Conservation (phyloP, 2,797 vertebrate genomes). For the Catamblyrhynchus diadema region DNA sequence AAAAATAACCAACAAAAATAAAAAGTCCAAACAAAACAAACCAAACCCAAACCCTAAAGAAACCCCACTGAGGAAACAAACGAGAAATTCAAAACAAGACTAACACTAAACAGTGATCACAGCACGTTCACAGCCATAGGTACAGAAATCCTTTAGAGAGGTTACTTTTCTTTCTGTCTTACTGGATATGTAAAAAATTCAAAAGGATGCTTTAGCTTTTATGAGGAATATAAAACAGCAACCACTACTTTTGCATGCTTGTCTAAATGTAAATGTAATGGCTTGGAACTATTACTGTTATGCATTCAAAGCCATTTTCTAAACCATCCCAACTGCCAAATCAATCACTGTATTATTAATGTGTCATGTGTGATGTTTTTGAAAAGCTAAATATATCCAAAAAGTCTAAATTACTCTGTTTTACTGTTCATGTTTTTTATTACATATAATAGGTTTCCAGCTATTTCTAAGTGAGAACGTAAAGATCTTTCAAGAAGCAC, state of each 20-base stretch:
- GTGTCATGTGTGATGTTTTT: neutral
- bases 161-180: neutral
- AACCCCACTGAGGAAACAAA: neutral
- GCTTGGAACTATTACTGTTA: neutral
- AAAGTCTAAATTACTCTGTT: neutral
- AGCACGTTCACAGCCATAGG: neutral
- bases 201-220: neutral
- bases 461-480: neutral
- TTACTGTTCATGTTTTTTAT: neutral
- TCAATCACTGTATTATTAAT: neutral
- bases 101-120: neutral
- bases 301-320: neutral
- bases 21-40: neutral
- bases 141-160: neutral
- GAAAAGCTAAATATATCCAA: neutral
- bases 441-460: neutral
- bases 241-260: neutral
- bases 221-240: neutral
- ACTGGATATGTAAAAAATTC: neutral
- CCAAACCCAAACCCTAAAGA: neutral
- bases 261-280: conserved; percentile 35
- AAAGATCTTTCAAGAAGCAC: neutral
- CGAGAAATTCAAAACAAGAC: neutral
- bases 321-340: neutral
- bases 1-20: neutral